Conservation (phyloP, 2,888 invertebrate genomes). For the Dasypolia templi region DNA sequence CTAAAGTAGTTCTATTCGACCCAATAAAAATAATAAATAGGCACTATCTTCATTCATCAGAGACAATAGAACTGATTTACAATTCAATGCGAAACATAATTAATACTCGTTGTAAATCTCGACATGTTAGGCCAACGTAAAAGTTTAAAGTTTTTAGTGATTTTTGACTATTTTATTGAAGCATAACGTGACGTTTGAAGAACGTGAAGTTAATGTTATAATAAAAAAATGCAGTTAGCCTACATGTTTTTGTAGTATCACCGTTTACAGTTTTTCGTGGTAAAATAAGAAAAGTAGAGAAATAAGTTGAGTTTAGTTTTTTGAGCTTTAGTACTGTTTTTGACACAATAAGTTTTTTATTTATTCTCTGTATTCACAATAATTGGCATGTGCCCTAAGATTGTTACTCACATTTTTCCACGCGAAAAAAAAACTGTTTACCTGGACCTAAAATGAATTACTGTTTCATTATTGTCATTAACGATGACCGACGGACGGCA, state of each 20-base stretch:
- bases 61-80: slow-evolving; percentile 63
- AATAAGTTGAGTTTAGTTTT: slow-evolving; percentile 6
- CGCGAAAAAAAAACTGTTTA: slow-evolving; percentile 47
- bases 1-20: slow-evolving; percentile 6
- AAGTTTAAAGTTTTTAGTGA: slow-evolving; percentile 45
- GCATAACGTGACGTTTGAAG: slow-evolving; percentile 17
- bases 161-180: slow-evolving; percentile 42
- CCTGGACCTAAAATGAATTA: slow-evolving; percentile 39
- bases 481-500: slow-evolving; percentile 45
- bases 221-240: slow-evolving; percentile 32
- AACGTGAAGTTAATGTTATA: slow-evolving; percentile 28
- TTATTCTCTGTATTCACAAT: not conserved
- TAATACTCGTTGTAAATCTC: slow-evolving; percentile 56
- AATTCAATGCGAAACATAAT: slow-evolving; percentile 51
- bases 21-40: slow-evolving; percentile 36
- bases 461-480: slow-evolving; percentile 56
- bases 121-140: slow-evolving; percentile 44
- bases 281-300: not conserved
- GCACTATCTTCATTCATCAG: slow-evolving; percentile 35
- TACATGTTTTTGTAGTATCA: slow-evolving; percentile 24
- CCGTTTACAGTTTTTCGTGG: not conserved
- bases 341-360: not conserved
- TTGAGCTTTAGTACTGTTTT: not conserved
- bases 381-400: not conserved
- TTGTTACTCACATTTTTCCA: not conserved